phyloP scores from a whole-genome alignment of 2,888 invertebrate genomes.

The Heliconius ethilla region DNA sequence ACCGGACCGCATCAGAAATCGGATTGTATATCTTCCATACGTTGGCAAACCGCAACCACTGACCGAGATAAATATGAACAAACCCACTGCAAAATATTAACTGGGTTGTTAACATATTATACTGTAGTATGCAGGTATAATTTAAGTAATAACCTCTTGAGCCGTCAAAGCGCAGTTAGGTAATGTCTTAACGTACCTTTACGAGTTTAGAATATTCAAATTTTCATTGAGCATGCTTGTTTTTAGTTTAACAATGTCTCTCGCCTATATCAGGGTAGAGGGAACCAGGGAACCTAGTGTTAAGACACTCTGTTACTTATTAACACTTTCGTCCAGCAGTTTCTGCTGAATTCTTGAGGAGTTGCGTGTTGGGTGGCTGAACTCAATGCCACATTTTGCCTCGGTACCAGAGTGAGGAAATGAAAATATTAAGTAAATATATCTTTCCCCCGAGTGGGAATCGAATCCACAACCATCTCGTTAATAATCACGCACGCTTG shows the following conservation, averaged over 20 bases:
- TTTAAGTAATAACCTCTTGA: neutral
- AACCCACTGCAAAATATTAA: constrained; percentile 23
- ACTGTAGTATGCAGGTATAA: neutral
- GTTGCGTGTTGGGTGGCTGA: neutral
- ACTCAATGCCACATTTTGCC: neutral
- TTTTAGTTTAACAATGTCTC: neutral
- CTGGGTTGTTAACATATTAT: constrained; percentile 9
- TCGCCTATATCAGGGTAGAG: too few relatives aligned
- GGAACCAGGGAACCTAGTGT: neutral
- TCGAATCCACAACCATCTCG: too few relatives aligned
- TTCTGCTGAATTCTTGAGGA: neutral
- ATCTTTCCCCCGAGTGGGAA: too few relatives aligned
- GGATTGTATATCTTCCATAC: constrained; percentile 33
- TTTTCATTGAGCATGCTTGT: neutral
- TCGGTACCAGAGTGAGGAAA: too few relatives aligned
- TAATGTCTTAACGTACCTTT: neutral
- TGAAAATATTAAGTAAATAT: too few relatives aligned
- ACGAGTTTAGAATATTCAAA: neutral
- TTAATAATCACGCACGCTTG: too few relatives aligned
- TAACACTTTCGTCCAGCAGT: neutral
- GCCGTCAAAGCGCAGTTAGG: neutral
- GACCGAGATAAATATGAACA: constrained; percentile 40
- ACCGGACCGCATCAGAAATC: constrained; percentile 26
- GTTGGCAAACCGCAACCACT: constrained; percentile 40
- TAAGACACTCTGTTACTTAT: neutral